Evolutionary conservation across 1,140 invertebrate species (phyloP).

Genomic region (Drosophila simulans): DNA sequence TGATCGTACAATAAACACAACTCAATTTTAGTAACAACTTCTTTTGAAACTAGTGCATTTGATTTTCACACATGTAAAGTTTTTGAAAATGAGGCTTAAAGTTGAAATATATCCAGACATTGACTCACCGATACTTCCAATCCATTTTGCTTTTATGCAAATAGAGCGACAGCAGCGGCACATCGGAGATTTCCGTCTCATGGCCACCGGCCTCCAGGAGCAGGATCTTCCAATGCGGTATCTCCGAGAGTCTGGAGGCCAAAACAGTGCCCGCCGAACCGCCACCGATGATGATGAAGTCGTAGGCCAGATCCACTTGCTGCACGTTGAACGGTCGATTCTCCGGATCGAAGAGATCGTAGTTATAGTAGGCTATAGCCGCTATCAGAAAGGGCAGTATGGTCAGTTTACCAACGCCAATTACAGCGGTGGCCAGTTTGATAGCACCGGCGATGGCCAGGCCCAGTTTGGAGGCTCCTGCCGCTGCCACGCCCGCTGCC

Average conservation of each 20-base stretch:
- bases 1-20: too few relatives aligned
- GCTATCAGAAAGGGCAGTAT: constrained; percentile 92
- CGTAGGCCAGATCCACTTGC: constrained; percentile 89
- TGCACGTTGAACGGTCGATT: constrained; percentile 90
- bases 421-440: constrained; percentile 88
- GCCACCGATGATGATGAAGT: constrained; percentile 92
- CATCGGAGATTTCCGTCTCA: constrained; percentile 92
- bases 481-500: constrained; percentile 68
- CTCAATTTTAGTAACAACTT: too few relatives aligned
- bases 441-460: constrained; percentile 87
- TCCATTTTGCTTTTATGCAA: constrained; percentile 95
- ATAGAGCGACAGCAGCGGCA: constrained; percentile 93
- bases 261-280: constrained; percentile 95
- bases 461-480: constrained; percentile 79
- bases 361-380: constrained; percentile 93
- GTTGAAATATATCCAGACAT: neutral
- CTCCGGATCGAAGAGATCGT: constrained; percentile 94
- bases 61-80: too few relatives aligned
- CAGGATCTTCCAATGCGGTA: constrained; percentile 91
- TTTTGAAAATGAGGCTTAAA: neutral
- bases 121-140: constrained; percentile 93
- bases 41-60: too few relatives aligned
- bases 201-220: constrained; percentile 95
- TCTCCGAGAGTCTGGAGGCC: constrained; percentile 92
- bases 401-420: constrained; percentile 89